Conservation (phyloP, 2,113 vertebrate genomes). For the Salvelinus sp. region DNA sequence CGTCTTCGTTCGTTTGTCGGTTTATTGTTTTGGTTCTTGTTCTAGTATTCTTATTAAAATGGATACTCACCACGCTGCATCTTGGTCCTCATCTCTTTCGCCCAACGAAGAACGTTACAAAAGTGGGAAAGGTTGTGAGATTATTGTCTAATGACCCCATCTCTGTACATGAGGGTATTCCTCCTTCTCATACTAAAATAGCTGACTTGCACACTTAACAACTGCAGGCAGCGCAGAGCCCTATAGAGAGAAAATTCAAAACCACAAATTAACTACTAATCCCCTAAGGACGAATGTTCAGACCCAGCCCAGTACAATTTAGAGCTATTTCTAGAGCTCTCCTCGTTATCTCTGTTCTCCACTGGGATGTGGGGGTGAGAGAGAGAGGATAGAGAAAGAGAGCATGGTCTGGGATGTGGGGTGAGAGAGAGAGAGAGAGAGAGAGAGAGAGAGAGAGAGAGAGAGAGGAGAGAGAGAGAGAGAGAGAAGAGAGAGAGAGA, state of each 20-base stretch:
- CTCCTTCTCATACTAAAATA: background rate
- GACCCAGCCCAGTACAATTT: constrained; percentile 52
- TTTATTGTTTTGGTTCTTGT: no score
- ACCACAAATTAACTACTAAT: constrained; percentile 58
- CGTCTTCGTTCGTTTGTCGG: no score
- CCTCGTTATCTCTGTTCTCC: background rate
- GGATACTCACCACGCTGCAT: no score
- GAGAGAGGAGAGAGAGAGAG: background rate
- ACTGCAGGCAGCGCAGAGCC: constrained; percentile 35
- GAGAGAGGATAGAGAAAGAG: no score
- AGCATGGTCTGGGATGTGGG: background rate
- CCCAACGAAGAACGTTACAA: no score
- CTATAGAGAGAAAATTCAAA: constrained; percentile 2
- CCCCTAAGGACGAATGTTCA: constrained; percentile 46
- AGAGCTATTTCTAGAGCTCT: constrained; percentile 24
- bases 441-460: no score
- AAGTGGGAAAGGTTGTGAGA: no score
- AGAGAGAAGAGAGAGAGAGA: constrained; percentile 23
- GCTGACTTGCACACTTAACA: background rate
- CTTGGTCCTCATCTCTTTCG: no score
- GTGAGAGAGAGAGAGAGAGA: background rate
- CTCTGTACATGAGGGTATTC: background rate
- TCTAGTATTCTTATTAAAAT: no score
- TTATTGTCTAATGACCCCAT: background rate
- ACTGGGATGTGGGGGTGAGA: no score